phyloP scores from a whole-genome alignment of 2,113 vertebrate genomes.

The Agapornis roseicollis region DNA sequence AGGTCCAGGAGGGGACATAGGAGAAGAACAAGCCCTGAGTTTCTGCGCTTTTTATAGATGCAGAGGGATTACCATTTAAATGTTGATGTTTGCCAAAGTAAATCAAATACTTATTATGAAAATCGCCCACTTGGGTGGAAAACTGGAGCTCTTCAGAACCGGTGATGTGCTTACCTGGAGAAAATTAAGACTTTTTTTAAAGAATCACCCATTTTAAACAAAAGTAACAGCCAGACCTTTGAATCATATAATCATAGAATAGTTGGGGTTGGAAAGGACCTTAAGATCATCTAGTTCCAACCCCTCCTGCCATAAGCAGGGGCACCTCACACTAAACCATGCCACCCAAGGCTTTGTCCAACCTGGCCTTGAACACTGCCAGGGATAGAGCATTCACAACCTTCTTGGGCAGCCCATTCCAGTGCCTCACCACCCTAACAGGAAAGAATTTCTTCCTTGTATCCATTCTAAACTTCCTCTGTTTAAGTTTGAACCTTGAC shows the following conservation, averaged over 20 bases:
- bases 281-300: too few relatives aligned
- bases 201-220: background rate
- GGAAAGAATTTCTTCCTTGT: too few relatives aligned
- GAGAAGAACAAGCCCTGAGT: slow-evolving; percentile 4
- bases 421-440: too few relatives aligned
- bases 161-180: background rate
- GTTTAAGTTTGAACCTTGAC: background rate
- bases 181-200: background rate
- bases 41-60: background rate
- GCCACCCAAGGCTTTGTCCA: too few relatives aligned
- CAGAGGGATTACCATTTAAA: slow-evolving; percentile 23
- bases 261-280: too few relatives aligned
- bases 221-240: background rate
- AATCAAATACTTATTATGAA: slow-evolving; percentile 43
- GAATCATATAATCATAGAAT: too few relatives aligned
- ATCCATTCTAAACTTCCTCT: too few relatives aligned
- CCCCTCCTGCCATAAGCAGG: too few relatives aligned
- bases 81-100: slow-evolving; percentile 30
- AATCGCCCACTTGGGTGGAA: background rate
- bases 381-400: too few relatives aligned
- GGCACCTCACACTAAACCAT: too few relatives aligned
- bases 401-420: too few relatives aligned
- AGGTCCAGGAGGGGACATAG: slow-evolving; percentile 43
- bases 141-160: background rate
- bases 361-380: too few relatives aligned